Percentiles rank a stretch among this genome's conserved stretches.
phyloP scores from a whole-genome alignment of 2,797 vertebrate species.

The Sebastes oblongus region DNA sequence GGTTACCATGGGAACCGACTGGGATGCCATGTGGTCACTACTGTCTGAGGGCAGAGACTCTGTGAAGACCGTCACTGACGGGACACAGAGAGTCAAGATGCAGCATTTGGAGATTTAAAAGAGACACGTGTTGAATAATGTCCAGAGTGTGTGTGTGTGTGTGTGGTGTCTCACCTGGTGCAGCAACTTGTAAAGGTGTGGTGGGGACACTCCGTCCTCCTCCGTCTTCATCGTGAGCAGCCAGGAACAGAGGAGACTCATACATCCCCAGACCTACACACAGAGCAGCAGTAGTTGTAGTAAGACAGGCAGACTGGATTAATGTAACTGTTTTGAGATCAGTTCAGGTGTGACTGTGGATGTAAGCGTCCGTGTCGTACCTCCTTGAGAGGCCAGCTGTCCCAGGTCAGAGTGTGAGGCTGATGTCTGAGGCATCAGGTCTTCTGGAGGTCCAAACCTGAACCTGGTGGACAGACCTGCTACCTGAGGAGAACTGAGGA shows the following conservation, averaged over 20 bases:
- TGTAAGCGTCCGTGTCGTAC: constrained; percentile 64
- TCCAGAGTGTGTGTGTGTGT: neutral
- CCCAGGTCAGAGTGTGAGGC: constrained; percentile 96
- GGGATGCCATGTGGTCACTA: constrained; percentile 92
- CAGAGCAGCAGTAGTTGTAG: neutral
- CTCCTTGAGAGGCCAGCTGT: constrained; percentile 97
- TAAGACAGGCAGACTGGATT: neutral
- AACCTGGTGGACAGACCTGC: constrained; percentile 94
- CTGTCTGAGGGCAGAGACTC: constrained; percentile 90
- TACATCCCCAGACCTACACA: constrained; percentile 95
- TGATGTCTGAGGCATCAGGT: constrained; percentile 90
- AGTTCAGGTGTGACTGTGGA: neutral
- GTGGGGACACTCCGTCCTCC: constrained; percentile 97
- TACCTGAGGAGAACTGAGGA: constrained; percentile 93
- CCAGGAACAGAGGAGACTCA: constrained; percentile 94
- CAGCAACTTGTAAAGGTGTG: constrained; percentile 94
- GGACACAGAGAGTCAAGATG: neutral
- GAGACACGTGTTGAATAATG: neutral
- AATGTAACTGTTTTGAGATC: neutral
- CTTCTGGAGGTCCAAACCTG: constrained; percentile 95
- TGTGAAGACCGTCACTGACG: constrained; percentile 91
- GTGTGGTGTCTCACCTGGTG: constrained; percentile 86
- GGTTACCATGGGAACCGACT: constrained; percentile 98
- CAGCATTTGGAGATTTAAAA: neutral
- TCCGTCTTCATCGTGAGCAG: constrained; percentile 94